Evolutionary conservation across 2,113 vertebrate species (phyloP), one percentile per base, ranked within the genome.

Genomic region (Triplophysa dalaica): DNA sequence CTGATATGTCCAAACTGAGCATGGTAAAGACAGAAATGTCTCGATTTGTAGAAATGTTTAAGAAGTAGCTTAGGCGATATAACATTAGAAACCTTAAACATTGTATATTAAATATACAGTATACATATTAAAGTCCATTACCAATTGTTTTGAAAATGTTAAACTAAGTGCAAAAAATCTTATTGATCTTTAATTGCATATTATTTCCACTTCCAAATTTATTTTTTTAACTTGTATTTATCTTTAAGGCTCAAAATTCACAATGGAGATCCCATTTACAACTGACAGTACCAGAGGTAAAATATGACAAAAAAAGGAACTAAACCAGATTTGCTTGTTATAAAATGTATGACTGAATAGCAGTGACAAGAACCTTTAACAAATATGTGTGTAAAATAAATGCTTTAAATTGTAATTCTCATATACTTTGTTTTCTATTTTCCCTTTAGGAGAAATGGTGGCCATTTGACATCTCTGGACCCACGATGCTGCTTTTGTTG

Each of bases 401-500:
- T 45, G 43, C 10, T 0, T 12, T 45, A 2, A 43, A 9, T 8
- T 45, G 2, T 45, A 11, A 45, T 41, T 74, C 6, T 74, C 22
- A 43, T 41, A 33, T 52, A 29, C 21, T 76, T 52, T 4, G 21
- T 78, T 60, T 24, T 33, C 5, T 16, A 9, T 61, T 83, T 48
- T 45, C 64, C 84, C 61, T 58, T 84, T 84, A 85, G 91, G 86
- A 92, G 84, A 83, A 64, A 24, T 90, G 88, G 86, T 92, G 89
- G 89, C 90, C 89, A 0, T 89, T 93, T 21, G 86, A 89, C 2
- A 75, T 88, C 68, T 91, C 91, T 0, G 89, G 84, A 0, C 91
- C 62, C 70, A 94, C 94, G 0, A 68, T 96, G 13, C 79, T 97
- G 63, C 94, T 98, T 87, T 90, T 99, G 73, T n/a, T 97, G 83